Percentiles rank a stretch among this genome's conserved stretches.
These are phyloP conservation scores for Pemphredon lugubris DNA, from an alignment of 2,888 invertebrate species.

Conservation along the genomic window DNA sequence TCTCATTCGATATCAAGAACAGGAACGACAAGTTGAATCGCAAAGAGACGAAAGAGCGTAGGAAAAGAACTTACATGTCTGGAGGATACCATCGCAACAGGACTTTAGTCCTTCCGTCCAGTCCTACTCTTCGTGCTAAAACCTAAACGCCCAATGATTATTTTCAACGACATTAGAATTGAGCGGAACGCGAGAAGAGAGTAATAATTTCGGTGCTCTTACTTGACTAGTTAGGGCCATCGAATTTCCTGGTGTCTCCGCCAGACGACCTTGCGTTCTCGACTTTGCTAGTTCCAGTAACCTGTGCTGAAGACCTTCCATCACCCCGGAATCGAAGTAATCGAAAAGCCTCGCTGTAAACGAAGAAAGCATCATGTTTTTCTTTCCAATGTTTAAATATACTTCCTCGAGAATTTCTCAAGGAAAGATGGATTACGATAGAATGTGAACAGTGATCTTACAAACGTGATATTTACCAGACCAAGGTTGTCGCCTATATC, in stretches of 20 bases:
- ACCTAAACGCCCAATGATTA: constrained; percentile 78
- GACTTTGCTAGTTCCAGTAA: constrained; percentile 84
- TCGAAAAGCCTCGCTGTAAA: constrained; percentile 94
- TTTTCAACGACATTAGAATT: neutral
- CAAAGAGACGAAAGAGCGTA: neutral
- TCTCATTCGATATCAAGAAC: too few relatives aligned
- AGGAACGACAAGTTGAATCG: too few relatives aligned
- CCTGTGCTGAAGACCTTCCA: constrained; percentile 95
- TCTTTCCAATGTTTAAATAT: too few relatives aligned
- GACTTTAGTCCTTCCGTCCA: constrained; percentile 86
- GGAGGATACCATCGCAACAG: constrained; percentile 92
- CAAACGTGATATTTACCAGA: constrained; percentile 86
- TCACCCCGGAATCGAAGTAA: constrained; percentile 95
- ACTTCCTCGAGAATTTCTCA: too few relatives aligned
- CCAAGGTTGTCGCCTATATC: constrained; percentile 93
- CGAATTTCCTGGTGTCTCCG: constrained; percentile 85
- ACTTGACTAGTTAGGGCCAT: constrained; percentile 88
- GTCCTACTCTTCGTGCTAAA: constrained; percentile 85
- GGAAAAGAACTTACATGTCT: constrained; percentile 88
- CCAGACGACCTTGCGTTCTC: constrained; percentile 85
- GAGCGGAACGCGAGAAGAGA: neutral
- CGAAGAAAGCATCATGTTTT: neutral
- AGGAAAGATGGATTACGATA: too few relatives aligned
- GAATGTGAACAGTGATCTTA: neutral
- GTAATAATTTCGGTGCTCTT: constrained; percentile 43